Conservation (phyloP, 1,140 invertebrate genomes). For the Drosophila mayri region DNA sequence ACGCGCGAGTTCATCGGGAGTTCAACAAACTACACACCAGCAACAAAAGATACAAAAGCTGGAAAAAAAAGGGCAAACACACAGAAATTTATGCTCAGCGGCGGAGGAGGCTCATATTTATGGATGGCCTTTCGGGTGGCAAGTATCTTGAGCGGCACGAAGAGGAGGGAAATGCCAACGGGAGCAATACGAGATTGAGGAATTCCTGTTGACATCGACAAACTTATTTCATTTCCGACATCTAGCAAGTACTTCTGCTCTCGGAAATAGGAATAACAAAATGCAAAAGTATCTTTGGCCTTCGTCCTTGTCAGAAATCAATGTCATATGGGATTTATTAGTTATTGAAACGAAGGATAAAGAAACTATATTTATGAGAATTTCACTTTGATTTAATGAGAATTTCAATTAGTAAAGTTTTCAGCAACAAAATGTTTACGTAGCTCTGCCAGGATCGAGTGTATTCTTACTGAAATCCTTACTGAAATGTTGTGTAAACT, state of each 20-base stretch:
- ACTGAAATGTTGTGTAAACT: neutral
- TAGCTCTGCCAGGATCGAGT: too few species aligned
- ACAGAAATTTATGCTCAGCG: constrained; percentile 41
- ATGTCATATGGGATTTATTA: neutral
- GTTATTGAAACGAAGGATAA: neutral
- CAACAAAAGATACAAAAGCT: neutral
- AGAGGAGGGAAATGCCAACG: neutral
- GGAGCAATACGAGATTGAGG: neutral
- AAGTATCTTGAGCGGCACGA: neutral
- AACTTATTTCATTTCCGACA: constrained; percentile 1
- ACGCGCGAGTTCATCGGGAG: constrained; percentile 36
- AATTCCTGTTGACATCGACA: neutral
- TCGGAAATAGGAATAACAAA: neutral
- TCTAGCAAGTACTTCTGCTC: neutral
- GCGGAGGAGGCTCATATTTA: constrained; percentile 35
- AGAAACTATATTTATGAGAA: neutral
- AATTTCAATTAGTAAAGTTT: neutral
- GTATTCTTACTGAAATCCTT: too few species aligned
- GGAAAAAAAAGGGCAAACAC: constrained; percentile 24
- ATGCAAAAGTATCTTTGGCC: neutral
- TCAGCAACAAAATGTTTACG: too few species aligned
- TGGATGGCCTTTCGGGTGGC: constrained; percentile 23
- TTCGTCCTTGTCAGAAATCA: neutral
- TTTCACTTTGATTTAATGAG: neutral
- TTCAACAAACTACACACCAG: constrained; percentile 41